Evolutionary conservation across 2,797 vertebrate genomes (phyloP).

Genomic region (Gadopsis bispinosus): DNA sequence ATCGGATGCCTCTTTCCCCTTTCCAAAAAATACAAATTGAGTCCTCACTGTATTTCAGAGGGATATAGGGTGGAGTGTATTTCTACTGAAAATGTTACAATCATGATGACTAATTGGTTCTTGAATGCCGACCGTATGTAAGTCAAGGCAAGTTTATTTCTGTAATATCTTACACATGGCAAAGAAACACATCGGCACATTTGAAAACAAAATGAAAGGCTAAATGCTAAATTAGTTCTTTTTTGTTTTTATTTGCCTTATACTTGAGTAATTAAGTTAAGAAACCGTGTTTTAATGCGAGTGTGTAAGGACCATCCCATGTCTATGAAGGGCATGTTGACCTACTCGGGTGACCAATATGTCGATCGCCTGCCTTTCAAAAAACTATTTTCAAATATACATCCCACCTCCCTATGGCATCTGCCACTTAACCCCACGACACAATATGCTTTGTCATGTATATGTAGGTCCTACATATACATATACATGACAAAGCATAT

Average conservation of each 20-base stretch:
- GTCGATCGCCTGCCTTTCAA: too few species aligned
- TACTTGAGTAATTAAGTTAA: not conserved
- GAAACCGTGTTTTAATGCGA: not conserved
- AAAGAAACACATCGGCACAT: not conserved
- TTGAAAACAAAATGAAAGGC: not conserved
- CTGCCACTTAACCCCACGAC: too few species aligned
- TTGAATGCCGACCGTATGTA: not conserved
- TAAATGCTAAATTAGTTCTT: not conserved
- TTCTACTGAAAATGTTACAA: not conserved
- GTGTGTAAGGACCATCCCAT: conserved; percentile 4
- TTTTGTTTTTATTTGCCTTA: not conserved
- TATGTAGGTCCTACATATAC: too few species aligned
- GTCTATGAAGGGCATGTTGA: conserved; percentile 18
- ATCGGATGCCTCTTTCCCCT: not conserved
- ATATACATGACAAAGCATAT: conserved; percentile 20
- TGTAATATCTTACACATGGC: not conserved
- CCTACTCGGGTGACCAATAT: not conserved
- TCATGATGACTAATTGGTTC: conserved; percentile 9
- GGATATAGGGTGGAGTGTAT: too few species aligned
- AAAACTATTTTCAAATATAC: too few species aligned
- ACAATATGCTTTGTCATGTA: too few species aligned
- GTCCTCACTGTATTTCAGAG: not conserved
- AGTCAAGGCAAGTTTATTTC: conserved; percentile 5
- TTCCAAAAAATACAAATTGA: not conserved
- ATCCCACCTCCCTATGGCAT: too few species aligned